These are phyloP conservation scores for Sebastes variabilis DNA, from an alignment of 2,797 vertebrate genomes.

Conservation along the genomic window DNA sequence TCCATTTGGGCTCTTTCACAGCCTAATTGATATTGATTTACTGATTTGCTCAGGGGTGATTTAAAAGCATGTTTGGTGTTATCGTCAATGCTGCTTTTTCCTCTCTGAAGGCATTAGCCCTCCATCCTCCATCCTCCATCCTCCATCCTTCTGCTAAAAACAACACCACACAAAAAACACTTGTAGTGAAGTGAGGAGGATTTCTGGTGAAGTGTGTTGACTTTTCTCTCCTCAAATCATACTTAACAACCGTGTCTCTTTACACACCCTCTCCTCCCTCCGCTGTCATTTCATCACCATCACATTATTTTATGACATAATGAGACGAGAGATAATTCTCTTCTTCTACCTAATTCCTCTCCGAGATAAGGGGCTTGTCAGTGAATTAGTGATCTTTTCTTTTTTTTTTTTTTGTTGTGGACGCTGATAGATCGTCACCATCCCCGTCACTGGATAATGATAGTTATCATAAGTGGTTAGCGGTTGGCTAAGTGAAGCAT, in stretches of 20 bases:
- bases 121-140: background rate
- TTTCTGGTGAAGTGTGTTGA: background rate
- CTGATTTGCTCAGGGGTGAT: constrained; percentile 74
- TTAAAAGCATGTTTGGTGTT: constrained; percentile 77
- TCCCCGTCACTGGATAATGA: constrained; percentile 65
- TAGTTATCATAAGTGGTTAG: constrained; percentile 74
- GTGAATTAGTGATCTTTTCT: constrained; percentile 39
- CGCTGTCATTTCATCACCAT: constrained; percentile 36
- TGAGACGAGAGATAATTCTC: constrained; percentile 46
- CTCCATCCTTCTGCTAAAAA: constrained; percentile 1
- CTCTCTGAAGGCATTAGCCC: constrained; percentile 14
- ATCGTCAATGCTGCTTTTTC: constrained; percentile 53
- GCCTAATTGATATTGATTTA: constrained; percentile 85
- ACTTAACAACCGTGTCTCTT: constrained; percentile 7
- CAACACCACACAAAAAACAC: background rate
- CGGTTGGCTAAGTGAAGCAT: constrained; percentile 66
- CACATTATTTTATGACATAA: constrained; percentile 51
- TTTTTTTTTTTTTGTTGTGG: constrained; percentile 19
- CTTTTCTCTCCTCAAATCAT: constrained; percentile 11
- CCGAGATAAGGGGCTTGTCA: constrained; percentile 22
- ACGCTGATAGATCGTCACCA: constrained; percentile 38
- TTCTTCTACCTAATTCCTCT: constrained; percentile 58
- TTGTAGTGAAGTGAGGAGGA: background rate
- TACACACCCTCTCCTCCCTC: constrained; percentile 9
- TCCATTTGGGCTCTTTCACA: constrained; percentile 76